phyloP scores from a whole-genome alignment of 2,888 invertebrate species.

The Heteropelma amictum region DNA sequence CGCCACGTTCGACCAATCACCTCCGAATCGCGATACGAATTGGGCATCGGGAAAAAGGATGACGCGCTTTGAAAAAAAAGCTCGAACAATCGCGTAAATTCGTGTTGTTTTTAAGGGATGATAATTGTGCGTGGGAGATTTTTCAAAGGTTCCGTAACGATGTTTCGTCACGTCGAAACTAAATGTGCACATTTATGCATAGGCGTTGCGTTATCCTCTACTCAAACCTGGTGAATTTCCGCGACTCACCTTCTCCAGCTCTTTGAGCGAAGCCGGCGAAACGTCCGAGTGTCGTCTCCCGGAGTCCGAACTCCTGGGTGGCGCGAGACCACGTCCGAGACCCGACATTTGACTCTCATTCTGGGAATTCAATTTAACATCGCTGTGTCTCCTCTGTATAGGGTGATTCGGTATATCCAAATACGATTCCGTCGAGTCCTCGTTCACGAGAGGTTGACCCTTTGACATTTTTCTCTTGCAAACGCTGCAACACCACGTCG shows the following conservation, averaged over 20 bases:
- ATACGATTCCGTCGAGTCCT: constrained; percentile 91
- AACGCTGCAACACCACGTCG: constrained; percentile 92
- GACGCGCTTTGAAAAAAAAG: too few relatives aligned
- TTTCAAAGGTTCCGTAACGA: too few relatives aligned
- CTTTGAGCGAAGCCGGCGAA: constrained; percentile 91
- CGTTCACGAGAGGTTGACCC: constrained; percentile 84
- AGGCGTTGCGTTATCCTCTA: constrained; percentile 22
- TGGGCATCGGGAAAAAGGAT: too few relatives aligned
- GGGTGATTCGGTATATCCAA: constrained; percentile 90
- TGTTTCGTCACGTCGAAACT: too few relatives aligned
- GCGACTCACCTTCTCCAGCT: constrained; percentile 88
- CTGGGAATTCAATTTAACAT: constrained; percentile 84
- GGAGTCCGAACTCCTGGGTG: constrained; percentile 90
- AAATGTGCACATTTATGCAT: too few relatives aligned
- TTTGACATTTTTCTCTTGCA: constrained; percentile 91
- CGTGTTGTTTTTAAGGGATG: too few relatives aligned
- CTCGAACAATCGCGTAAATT: too few relatives aligned
- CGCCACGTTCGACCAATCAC: too few relatives aligned
- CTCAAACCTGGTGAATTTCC: constrained; percentile 50
- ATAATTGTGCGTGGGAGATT: too few relatives aligned
- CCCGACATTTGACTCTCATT: constrained; percentile 74
- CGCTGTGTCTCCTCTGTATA: constrained; percentile 89
- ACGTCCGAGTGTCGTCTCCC: constrained; percentile 89
- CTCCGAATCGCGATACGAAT: too few relatives aligned
- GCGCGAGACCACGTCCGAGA: constrained; percentile 84